Percentiles rank a stretch among this genome's conserved stretches.
phyloP scores from a whole-genome alignment of 2,888 invertebrate genomes.

The Dasypolia templi region DNA sequence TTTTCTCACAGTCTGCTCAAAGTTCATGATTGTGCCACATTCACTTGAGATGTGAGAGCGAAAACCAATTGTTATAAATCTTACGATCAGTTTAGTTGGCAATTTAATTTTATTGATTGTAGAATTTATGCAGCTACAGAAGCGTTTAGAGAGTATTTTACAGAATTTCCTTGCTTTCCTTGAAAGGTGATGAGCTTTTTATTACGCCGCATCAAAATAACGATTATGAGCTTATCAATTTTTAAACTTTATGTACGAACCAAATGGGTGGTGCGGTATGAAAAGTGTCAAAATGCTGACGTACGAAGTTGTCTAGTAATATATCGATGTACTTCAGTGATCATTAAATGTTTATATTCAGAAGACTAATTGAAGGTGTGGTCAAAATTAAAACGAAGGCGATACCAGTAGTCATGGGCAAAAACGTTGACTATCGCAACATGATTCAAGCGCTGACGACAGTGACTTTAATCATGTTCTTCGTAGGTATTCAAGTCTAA shows the following conservation, averaged over 20 bases:
- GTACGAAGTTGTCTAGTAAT: not conserved
- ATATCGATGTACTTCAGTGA: not conserved
- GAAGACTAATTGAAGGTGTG: constrained; percentile 11
- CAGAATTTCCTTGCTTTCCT: not conserved
- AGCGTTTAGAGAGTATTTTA: too few species aligned
- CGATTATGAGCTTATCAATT: not conserved
- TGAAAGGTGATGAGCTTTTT: not conserved
- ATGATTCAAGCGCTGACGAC: constrained; percentile 46
- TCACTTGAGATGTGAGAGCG: constrained; percentile 21
- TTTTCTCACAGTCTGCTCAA: constrained; percentile 22
- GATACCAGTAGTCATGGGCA: constrained; percentile 13
- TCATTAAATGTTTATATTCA: too few species aligned
- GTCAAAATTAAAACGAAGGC: not conserved
- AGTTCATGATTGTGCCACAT: constrained; percentile 29
- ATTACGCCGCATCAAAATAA: not conserved
- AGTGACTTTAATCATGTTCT: constrained; percentile 42
- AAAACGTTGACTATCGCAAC: constrained; percentile 34
- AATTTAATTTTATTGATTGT: constrained; percentile 45
- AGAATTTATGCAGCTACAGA: constrained; percentile 21
- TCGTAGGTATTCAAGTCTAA: constrained; percentile 42
- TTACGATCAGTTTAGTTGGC: constrained; percentile 32
- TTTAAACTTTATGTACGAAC: not conserved
- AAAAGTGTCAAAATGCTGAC: not conserved
- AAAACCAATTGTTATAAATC: constrained; percentile 45
- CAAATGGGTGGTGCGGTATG: not conserved